Evolutionary conservation across 2,888 invertebrate species (phyloP).

Genomic region (Calameuta filiformis): DNA sequence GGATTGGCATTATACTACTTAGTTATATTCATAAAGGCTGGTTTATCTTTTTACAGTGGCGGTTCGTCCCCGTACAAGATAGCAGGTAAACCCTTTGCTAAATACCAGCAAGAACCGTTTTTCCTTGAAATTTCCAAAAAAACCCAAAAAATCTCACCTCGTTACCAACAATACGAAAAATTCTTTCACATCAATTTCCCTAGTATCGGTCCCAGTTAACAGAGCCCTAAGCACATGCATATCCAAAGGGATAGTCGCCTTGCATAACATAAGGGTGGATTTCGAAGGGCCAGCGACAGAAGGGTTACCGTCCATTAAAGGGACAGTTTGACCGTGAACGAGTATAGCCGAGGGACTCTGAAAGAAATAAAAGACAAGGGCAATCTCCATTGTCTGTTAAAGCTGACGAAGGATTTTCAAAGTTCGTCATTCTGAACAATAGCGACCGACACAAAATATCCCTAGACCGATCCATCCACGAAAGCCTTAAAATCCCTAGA

Average conservation of each 20-base stretch:
- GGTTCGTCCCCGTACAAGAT: not conserved
- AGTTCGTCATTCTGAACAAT: slow-evolving; percentile 24
- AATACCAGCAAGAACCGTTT: not conserved
- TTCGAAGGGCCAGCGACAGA: not conserved
- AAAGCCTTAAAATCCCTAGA: not conserved
- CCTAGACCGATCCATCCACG: not conserved
- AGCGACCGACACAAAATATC: not conserved
- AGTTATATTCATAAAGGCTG: not conserved
- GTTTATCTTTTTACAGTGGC: not conserved
- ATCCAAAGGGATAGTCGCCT: not conserved
- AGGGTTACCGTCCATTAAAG: slow-evolving; percentile 37
- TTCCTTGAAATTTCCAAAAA: not conserved
- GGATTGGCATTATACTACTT: not conserved
- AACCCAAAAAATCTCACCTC: not conserved
- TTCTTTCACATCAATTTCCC: not conserved
- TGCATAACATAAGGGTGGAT: not conserved
- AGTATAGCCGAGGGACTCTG: slow-evolving; percentile 14
- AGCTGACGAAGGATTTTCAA: slow-evolving; percentile 34
- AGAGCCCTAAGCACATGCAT: not conserved
- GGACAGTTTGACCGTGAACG: slow-evolving; percentile 47
- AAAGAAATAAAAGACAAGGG: slow-evolving; percentile 20
- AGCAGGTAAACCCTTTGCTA: not conserved
- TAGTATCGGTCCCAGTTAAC: not conserved
- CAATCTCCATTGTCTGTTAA: slow-evolving; percentile 36
- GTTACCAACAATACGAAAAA: not conserved